Evolutionary conservation across 1,140 invertebrate genomes (phyloP), one percentile per base, ranked within the genome.

Genomic region (Charaxes varanes): DNA sequence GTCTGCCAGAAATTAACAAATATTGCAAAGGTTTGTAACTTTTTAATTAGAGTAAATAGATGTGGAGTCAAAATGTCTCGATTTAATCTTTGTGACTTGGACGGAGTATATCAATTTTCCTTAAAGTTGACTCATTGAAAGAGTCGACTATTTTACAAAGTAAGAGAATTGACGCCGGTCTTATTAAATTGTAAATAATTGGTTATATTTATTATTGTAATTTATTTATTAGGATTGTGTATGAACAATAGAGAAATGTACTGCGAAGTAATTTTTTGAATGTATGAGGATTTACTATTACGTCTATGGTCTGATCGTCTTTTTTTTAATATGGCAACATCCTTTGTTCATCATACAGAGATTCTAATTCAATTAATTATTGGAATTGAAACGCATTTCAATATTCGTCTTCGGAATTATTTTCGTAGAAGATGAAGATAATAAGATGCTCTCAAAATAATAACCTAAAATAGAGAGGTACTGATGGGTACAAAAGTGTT

Each of bases 321-420:
- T 35, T 46, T n/a, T 37, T 41, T 18, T 51, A 30, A 45, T 46
- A 31, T 41, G 52, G 52, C 46, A 54, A 44, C 52, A 50, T 19
- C 36, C 19, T 45, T 50, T 38, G 36, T 32, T 7, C 6, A 11
- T 16, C 23, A 12, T 7, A 11, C 13, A 26, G 8, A 26, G 21
- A 3, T 7, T 22, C 2, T 22, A 6, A 3, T n/a, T 22, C 6
- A 22, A 2, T n/a, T 22, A n/a, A 2, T 3, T n/a, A 22, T 22
- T 8, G 21, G 6, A 22, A 22, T 22, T 22, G 21, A n/a, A 8
- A 22, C 21, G 6, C 8, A n/a, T n/a, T n/a, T n/a, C n/a, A n/a
- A n/a, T n/a, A n/a, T n/a, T n/a, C n/a, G n/a, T n/a, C n/a, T n/a
- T n/a, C n/a, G n/a, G n/a, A n/a, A n/a, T n/a, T n/a, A n/a, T n/a